These are phyloP conservation scores for Bubo scandiacus DNA, from an alignment of 2,113 vertebrate species.

Conservation along the genomic window DNA sequence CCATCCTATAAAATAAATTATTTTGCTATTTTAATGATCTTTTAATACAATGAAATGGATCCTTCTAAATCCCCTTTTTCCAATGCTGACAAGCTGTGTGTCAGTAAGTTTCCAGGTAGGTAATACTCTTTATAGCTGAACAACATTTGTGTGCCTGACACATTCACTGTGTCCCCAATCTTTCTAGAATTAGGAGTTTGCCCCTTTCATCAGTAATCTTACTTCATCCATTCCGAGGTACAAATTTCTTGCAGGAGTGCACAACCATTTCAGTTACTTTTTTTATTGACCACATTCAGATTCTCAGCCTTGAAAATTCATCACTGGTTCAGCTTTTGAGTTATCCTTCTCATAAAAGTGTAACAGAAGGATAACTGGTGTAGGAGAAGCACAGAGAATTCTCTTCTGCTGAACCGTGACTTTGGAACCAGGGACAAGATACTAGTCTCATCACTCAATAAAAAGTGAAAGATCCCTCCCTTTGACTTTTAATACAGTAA, in stretches of 20 bases:
- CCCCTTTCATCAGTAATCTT: neutral
- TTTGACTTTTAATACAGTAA: neutral
- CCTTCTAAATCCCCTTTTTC: neutral
- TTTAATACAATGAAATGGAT: neutral
- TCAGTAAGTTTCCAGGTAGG: neutral
- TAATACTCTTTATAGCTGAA: neutral
- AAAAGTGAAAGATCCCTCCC: neutral
- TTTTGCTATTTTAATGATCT: neutral
- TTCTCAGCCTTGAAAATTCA: neutral
- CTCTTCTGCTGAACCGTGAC: neutral
- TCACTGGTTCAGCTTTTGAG: neutral
- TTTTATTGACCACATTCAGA: neutral
- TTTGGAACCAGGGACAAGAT: neutral
- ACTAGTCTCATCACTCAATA: neutral
- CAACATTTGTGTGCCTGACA: neutral
- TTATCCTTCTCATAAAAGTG: neutral
- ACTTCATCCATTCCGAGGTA: neutral
- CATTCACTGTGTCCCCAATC: neutral
- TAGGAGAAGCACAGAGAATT: neutral
- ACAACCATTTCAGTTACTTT: neutral
- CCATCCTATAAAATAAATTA: neutral
- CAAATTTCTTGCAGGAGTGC: neutral
- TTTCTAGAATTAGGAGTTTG: neutral
- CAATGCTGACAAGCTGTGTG: neutral
- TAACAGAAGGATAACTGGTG: neutral